Conservation (phyloP, 1,140 invertebrate species). For the Myzus persicae region DNA sequence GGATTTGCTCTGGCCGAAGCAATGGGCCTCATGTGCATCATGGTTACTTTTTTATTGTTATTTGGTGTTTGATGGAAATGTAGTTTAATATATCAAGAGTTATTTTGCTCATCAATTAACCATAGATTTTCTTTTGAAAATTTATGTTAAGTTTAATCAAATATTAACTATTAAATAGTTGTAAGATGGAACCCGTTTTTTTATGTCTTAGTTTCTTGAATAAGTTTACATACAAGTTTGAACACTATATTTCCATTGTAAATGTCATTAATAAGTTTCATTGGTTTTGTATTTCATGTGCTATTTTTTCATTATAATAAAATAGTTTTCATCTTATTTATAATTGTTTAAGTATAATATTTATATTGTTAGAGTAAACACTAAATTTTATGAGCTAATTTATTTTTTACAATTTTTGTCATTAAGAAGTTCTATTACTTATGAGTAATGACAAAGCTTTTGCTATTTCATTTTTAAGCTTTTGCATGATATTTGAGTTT, state of each 20-base stretch:
- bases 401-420: background rate
- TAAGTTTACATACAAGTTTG: background rate
- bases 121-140: constrained; percentile 1
- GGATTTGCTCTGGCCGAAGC: constrained; percentile 95
- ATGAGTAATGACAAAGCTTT: background rate
- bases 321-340: background rate
- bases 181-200: background rate
- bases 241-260: background rate
- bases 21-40: constrained; percentile 95
- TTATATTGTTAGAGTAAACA: background rate
- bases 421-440: background rate
- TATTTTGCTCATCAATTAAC: background rate
- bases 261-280: background rate
- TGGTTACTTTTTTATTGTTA: constrained; percentile 93
- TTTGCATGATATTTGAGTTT: constrained; percentile 39
- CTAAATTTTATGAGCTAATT: background rate
- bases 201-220: background rate
- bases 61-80: constrained; percentile 72
- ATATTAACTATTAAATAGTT: background rate
- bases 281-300: background rate
- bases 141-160: background rate
- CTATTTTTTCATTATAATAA: background rate
- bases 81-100: background rate
- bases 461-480: background rate
- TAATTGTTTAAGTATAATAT: background rate